A percentile compares a stretch with the other conserved stretches of the same genome.
phyloP scores from a whole-genome alignment of 2,888 invertebrate species.

The Colletes collaris region DNA sequence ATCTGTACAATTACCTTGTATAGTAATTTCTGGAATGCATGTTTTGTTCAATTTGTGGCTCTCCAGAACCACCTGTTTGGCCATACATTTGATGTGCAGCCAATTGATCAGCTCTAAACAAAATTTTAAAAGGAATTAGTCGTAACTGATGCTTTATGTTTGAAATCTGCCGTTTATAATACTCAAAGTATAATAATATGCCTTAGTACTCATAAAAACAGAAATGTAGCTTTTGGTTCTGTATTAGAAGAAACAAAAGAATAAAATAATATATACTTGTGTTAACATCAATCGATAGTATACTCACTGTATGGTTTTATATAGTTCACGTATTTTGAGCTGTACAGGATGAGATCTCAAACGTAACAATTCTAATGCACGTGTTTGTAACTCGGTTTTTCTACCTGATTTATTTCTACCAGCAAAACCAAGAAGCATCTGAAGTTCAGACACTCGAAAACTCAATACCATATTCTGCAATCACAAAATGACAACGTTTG shows the following conservation, averaged over 20 bases:
- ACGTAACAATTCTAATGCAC: constrained; percentile 89
- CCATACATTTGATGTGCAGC: constrained; percentile 79
- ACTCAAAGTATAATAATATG: constrained; percentile 53
- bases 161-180: neutral
- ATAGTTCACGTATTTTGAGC: constrained; percentile 88
- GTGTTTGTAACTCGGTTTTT: constrained; percentile 90
- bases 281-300: constrained; percentile 30
- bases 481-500: constrained; percentile 52
- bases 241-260: constrained; percentile 15
- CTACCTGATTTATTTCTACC: constrained; percentile 91
- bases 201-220: constrained; percentile 35
- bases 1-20: constrained; percentile 54
- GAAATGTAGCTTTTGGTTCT: neutral
- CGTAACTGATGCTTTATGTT: neutral
- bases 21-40: constrained; percentile 79
- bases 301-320: constrained; percentile 87
- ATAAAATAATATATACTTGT: constrained; percentile 15
- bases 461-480: constrained; percentile 85
- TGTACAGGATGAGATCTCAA: constrained; percentile 86
- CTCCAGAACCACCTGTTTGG: constrained; percentile 75
- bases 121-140: constrained; percentile 25
- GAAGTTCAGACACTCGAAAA: constrained; percentile 93
- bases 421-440: constrained; percentile 91
- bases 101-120: constrained; percentile 79
- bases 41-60: constrained; percentile 79